Evolutionary conservation across 2,888 invertebrate species (phyloP), one percentile per base, ranked within the genome.

Genomic region (Torymus texanus): DNA sequence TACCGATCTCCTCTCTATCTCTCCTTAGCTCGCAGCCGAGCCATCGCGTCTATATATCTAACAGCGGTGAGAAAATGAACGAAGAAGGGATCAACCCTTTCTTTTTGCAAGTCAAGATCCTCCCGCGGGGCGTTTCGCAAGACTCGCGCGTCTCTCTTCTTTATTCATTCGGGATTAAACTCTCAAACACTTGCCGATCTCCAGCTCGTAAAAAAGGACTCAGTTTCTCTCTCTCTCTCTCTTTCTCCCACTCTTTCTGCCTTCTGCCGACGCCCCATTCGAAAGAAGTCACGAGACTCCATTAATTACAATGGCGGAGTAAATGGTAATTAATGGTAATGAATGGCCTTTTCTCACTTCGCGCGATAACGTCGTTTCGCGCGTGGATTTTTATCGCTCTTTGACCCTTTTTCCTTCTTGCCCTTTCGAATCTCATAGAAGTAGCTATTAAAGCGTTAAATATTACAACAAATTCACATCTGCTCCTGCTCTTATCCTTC

Each of bases 1-100:
- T 89, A 88, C 88, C 85, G 88, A 90, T 89, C 87, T 87, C 82
- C 82, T 65, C 50, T 50, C 55, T 50, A 2, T 41, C 53, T 58
- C 53, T 14, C 50, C 14, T 78, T 79, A 79, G 18, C 59, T 61
- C 66, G 13, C 53, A 53, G 66, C 16, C 14, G 18, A 58, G 8
- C 3, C 72, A 14, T 51, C n/a, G 50, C 41, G n/a, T 12, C 16
- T 50, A 24, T 18, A 56, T 51, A 58, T 58, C 55, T 10, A 13
- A 14, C 50, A 24, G 58, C 56, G 21, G 41, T 62, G 29, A 68
- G 67, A 68, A 71, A 79, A 67, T 18, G 68, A 77, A 67, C 50
- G 70, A 67, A 56, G 53, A 50, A 77, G 84, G 84, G 83, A 83
- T 81, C 81, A 85, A 86, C 85, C 86, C 85, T 86, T 85, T 82